These are phyloP conservation scores for Tupaia chinensis DNA, from an alignment of 2,113 vertebrate genomes.

Conservation along the genomic window DNA sequence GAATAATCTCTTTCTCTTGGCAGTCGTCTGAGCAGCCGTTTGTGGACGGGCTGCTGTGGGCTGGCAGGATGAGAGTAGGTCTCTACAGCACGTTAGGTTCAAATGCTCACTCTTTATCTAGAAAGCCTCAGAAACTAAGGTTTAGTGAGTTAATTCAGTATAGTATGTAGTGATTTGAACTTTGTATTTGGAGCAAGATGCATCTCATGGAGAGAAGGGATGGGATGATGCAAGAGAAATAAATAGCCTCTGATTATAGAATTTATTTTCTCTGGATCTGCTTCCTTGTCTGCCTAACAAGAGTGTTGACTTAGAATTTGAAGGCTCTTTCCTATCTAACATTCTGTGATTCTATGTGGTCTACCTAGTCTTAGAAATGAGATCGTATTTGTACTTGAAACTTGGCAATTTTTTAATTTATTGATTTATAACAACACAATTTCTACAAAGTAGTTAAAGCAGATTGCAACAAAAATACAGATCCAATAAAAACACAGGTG, in stretches of 20 bases:
- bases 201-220: neutral
- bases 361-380: neutral
- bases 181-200: neutral
- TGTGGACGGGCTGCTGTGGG: neutral
- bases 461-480: neutral
- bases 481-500: neutral
- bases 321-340: neutral
- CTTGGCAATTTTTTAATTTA: neutral
- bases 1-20: constrained; percentile 48
- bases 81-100: neutral
- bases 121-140: constrained; percentile 27
- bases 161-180: neutral
- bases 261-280: neutral
- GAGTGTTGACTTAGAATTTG: neutral
- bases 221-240: neutral
- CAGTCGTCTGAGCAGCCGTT: neutral
- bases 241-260: neutral
- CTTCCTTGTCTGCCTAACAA: neutral
- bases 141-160: constrained; percentile 22
- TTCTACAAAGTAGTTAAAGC: neutral
- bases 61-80: neutral
- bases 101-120: neutral
- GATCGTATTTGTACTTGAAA: neutral
- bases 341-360: neutral
- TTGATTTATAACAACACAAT: neutral